Evolutionary conservation across 2,797 vertebrate species (phyloP), one percentile per base, ranked within the genome.

Genomic region (Sebastes vulpes): DNA sequence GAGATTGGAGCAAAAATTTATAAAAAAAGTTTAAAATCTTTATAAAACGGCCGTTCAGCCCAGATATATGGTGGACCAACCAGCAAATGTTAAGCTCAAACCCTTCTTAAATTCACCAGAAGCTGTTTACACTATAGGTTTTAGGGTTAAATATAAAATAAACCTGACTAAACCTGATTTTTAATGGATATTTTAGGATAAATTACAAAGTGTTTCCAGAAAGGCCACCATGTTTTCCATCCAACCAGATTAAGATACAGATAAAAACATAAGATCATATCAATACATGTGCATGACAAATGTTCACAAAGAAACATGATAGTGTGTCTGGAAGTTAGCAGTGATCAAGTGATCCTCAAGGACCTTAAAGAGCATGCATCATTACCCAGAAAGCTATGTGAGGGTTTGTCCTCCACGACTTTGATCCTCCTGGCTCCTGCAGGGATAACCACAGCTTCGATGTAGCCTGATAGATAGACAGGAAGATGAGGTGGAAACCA

Each of bases 301-400:
- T 10, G 3, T 16, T 38, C 8, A 31, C 7, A 48, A 29, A 26
- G 4, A 66, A 46, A 54, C 54, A 63, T 61, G 20, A 4, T 48
- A 4, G 14, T 25, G 23, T 68, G 50, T 52, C 70, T 38, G 7
- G 9, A 56, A 28, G 11, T 48, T 56, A 28, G 26, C 26, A n/a
- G 32, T 38, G 5, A 56, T 12, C 1, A 46, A 46, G 38, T 46
- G 38, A 25, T 31, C 57, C 4, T 78, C 29, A 61, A 57, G 48
- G 16, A 53, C 8, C 4, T 50, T 23, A 11, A 71, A 79, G 81
- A 54, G 77, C 9, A 78, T 8, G 31, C 50, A 57, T 80, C 9
- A 59, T 92, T 94, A 99, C 98, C 98, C 92, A 99, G 95, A 95
- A 99, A 99, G 92, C 98, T 99, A 93, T 99, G 98, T 54, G 97